Evolutionary conservation across 1,140 invertebrate species (phyloP).

Genomic region (Apis dorsata): DNA sequence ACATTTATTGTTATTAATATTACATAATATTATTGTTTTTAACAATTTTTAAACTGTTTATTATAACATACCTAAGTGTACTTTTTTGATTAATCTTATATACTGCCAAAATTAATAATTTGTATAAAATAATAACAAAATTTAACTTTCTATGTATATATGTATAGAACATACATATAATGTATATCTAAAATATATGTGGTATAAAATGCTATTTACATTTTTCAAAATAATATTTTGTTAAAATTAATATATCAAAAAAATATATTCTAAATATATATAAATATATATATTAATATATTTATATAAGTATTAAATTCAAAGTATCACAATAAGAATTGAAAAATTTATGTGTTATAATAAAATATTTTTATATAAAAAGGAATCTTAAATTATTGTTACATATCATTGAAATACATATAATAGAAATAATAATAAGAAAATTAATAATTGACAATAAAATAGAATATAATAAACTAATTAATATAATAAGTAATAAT

Average conservation of each 20-base stretch:
- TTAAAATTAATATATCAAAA: neutral
- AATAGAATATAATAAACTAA: neutral
- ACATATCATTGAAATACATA: slow-evolving; percentile 12
- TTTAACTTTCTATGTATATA: slow-evolving; percentile 48
- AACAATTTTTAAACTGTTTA: neutral
- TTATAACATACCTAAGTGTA: neutral
- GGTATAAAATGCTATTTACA: slow-evolving; percentile 39
- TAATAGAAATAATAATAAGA: neutral
- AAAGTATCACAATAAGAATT: slow-evolving; percentile 17
- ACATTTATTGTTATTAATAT: neutral
- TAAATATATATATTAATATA: slow-evolving; percentile 21
- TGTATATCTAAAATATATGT: slow-evolving; percentile 16
- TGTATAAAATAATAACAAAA: slow-evolving; percentile 21
- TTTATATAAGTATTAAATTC: slow-evolving; percentile 17
- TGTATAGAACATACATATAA: neutral
- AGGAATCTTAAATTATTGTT: slow-evolving; percentile 10
- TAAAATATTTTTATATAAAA: slow-evolving; percentile 8
- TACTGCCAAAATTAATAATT: slow-evolving; percentile 22
- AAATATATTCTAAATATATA: too few relatives aligned
- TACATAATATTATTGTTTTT: too few relatives aligned
- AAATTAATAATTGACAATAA: neutral
- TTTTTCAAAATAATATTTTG: slow-evolving; percentile 57
- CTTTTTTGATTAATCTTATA: slow-evolving; percentile 22
- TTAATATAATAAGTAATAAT: neutral
- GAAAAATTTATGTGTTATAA: neutral